Conservation (phyloP, 2,113 vertebrate genomes). For the Progne subis region DNA sequence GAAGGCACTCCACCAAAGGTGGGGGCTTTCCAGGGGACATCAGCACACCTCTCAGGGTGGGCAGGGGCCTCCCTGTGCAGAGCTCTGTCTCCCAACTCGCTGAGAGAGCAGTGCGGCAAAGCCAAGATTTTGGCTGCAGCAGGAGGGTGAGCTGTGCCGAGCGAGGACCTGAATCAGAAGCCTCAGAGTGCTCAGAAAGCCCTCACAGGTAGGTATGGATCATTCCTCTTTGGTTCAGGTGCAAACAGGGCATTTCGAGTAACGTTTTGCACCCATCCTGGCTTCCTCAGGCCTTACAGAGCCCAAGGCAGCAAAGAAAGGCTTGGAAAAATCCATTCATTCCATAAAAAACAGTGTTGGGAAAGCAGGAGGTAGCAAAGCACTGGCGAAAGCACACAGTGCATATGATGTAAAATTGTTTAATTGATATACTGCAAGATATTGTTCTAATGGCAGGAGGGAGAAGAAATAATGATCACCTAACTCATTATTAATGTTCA, state of each 20-base stretch:
- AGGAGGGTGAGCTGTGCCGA: background rate
- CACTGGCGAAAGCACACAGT: background rate
- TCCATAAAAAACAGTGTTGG: background rate
- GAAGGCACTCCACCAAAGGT: background rate
- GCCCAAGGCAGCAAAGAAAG: background rate
- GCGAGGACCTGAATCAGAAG: background rate
- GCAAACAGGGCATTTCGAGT: background rate
- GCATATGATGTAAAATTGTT: background rate
- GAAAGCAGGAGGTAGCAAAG: background rate
- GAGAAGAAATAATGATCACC: slow-evolving; percentile 52
- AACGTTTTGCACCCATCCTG: background rate
- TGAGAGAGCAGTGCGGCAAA: background rate
- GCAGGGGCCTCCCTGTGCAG: background rate
- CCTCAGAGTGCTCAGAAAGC: background rate
- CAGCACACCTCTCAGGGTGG: background rate
- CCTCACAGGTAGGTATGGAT: background rate
- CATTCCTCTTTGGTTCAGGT: background rate
- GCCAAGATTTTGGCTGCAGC: background rate
- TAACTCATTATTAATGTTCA: slow-evolving; percentile 59
- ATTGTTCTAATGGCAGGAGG: background rate
- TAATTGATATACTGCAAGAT: slow-evolving; percentile 38
- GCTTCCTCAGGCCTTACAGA: background rate
- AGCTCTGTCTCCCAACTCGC: accelerated
- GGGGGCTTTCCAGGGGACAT: background rate
- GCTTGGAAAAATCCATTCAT: background rate